Conservation (phyloP, 2,113 vertebrate genomes). For the Entomyzon cyanotis region DNA sequence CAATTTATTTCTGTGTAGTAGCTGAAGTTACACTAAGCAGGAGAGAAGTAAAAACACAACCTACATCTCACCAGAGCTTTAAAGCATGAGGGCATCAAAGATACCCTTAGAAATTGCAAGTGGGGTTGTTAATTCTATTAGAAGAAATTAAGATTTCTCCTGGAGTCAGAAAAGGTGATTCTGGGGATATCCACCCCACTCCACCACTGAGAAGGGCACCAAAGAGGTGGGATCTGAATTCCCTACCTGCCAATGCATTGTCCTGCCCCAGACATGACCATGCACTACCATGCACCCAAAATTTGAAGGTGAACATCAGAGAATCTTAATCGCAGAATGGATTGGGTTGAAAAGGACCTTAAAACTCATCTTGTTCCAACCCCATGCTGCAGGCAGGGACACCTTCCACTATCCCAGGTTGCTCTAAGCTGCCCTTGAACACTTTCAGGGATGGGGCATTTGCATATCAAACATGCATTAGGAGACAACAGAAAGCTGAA, state of each 20-base stretch:
- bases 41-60: background rate
- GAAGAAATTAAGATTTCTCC: background rate
- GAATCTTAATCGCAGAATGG: fast-evolving
- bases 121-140: background rate
- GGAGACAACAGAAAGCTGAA: background rate
- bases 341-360: background rate
- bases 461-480: fast-evolving
- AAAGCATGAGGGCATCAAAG: background rate
- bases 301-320: background rate
- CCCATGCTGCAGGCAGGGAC: background rate
- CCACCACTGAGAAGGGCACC: background rate
- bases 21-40: background rate
- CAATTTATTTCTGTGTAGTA: background rate
- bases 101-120: background rate
- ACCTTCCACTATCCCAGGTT: background rate
- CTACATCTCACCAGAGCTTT: background rate
- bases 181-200: background rate
- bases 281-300: fast-evolving
- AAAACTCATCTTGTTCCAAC: background rate
- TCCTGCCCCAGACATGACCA: too few species aligned
- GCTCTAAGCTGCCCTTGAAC: background rate
- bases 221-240: background rate
- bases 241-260: fast-evolving
- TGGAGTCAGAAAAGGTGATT: background rate
- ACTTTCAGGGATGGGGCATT: background rate